These are phyloP conservation scores for Poecile atricapillus DNA, from an alignment of 2,113 vertebrate genomes.

Conservation along the genomic window DNA sequence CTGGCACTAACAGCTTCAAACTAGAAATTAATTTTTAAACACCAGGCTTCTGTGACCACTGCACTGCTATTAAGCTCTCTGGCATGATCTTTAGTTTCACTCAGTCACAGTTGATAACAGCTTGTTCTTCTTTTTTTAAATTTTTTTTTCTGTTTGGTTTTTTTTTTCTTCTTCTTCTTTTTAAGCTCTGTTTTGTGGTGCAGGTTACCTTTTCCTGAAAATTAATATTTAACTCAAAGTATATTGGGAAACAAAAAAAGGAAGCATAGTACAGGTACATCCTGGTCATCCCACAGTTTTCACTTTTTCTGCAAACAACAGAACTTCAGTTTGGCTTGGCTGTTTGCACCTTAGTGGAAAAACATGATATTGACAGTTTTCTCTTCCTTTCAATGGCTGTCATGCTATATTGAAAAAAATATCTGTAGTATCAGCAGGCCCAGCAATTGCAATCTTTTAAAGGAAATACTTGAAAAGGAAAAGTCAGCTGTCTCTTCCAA, in stretches of 20 bases:
- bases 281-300: neutral
- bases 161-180: neutral
- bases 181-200: slow-evolving; percentile 32
- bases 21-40: slow-evolving; percentile 71
- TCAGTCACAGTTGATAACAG: slow-evolving; percentile 14
- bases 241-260: slow-evolving; percentile 48
- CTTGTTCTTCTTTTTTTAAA: neutral
- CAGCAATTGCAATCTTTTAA: neutral
- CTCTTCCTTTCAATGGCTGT: neutral
- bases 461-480: neutral
- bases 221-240: slow-evolving; percentile 65
- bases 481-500: neutral
- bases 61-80: slow-evolving; percentile 56
- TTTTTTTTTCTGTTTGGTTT: neutral
- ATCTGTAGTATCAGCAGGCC: neutral
- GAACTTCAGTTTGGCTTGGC: neutral
- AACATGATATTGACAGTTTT: neutral
- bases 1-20: slow-evolving; percentile 56
- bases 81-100: slow-evolving; percentile 32
- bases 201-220: slow-evolving; percentile 12
- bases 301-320: slow-evolving; percentile 10
- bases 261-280: slow-evolving; percentile 19
- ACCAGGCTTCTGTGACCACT: slow-evolving; percentile 54
- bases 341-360: neutral
- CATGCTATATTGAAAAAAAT: neutral